phyloP scores from a whole-genome alignment of 2,888 invertebrate species.

The Campaea margaritaria region DNA sequence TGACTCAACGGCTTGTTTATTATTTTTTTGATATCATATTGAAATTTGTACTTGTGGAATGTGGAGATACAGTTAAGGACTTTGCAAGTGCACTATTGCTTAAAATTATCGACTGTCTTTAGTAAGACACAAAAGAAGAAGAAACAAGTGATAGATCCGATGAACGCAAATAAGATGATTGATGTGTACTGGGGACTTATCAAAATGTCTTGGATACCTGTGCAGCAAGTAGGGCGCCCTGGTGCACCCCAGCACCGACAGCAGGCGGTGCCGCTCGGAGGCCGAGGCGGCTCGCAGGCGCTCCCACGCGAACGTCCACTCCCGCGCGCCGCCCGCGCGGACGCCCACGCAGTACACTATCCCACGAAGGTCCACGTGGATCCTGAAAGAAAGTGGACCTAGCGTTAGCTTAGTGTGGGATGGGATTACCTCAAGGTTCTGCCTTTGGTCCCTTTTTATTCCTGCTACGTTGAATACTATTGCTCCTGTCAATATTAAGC shows the following conservation, averaged over 20 bases:
- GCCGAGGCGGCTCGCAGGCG: slow-evolving; percentile 91
- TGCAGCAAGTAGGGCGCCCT: slow-evolving; percentile 92
- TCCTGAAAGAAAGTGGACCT: slow-evolving; percentile 74
- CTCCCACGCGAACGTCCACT: slow-evolving; percentile 96
- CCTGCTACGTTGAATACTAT: no score
- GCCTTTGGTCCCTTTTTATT: no score
- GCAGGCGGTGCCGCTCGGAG: slow-evolving; percentile 91
- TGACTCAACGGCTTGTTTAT: no score
- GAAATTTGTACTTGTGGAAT: background rate
- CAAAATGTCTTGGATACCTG: no score
- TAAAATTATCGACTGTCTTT: background rate
- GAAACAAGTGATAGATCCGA: no score
- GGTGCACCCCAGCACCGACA: slow-evolving; percentile 93
- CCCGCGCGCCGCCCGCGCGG: slow-evolving; percentile 91
- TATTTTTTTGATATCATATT: no score
- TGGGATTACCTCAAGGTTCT: no score
- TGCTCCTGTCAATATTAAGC: no score
- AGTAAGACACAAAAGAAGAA: no score
- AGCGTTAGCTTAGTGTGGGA: background rate
- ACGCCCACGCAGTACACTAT: slow-evolving; percentile 96
- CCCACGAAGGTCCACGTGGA: slow-evolving; percentile 92
- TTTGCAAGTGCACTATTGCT: no score
- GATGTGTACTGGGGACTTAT: no score
- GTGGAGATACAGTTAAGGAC: background rate
- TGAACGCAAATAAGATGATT: no score